A percentile compares a stretch with the other conserved stretches of the same genome.
phyloP scores from a whole-genome alignment of 2,797 vertebrate species.

The Galago senegalensis region DNA sequence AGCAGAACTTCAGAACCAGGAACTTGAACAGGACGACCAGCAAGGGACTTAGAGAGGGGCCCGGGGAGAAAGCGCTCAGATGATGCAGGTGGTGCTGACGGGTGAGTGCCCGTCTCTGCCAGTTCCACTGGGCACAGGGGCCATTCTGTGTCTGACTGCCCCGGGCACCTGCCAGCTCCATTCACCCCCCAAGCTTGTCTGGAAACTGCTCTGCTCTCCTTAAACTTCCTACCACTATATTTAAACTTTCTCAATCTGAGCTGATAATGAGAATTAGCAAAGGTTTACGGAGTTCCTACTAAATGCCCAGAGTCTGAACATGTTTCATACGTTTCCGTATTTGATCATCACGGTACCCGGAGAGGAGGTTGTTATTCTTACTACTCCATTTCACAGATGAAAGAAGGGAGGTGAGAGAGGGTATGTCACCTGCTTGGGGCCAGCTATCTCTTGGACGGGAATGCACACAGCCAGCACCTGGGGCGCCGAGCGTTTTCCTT shows the following conservation, averaged over 20 bases:
- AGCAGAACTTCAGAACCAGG: neutral
- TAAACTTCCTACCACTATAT: neutral
- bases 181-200: neutral
- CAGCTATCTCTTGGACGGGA: accelerated
- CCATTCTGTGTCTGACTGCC: neutral
- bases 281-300: no score
- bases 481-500: no score
- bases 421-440: neutral
- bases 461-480: accelerated
- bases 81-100: neutral
- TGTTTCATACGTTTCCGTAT: no score
- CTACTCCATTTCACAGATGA: neutral
- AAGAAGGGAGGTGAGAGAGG: neutral
- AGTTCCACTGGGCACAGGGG: neutral
- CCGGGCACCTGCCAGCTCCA: accelerated
- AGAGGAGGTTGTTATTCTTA: neutral
- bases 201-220: neutral
- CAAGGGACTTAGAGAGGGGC: neutral
- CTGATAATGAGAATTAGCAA: neutral
- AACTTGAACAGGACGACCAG: neutral
- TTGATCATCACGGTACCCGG: accelerated
- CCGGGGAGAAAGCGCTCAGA: no score
- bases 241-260: neutral
- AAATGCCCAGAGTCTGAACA: neutral
- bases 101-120: accelerated